These are phyloP conservation scores for Loriculus beryllinus DNA, from an alignment of 2,797 vertebrate genomes.

Conservation along the genomic window DNA sequence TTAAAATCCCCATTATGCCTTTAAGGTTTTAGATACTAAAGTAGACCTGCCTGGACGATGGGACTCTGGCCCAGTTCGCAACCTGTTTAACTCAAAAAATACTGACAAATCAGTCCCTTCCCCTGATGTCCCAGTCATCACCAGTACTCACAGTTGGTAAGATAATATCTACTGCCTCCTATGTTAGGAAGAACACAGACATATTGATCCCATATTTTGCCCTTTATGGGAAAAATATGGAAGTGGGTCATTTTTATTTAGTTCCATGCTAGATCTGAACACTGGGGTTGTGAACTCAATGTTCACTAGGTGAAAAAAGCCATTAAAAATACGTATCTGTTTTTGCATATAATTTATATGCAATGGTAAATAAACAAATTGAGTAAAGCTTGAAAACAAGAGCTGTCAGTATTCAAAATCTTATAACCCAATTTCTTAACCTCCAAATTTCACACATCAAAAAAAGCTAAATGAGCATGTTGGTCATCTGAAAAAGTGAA, in stretches of 20 bases:
- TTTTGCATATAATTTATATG: background rate
- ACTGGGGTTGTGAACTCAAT: background rate
- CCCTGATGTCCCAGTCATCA: background rate
- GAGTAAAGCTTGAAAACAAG: background rate
- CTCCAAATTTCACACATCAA: background rate
- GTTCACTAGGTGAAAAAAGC: background rate
- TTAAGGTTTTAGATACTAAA: background rate
- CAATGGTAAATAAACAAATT: background rate
- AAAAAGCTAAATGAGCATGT: background rate
- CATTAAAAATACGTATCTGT: background rate
- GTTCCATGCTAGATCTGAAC: background rate
- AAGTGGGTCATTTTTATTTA: background rate
- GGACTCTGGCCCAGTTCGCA: background rate
- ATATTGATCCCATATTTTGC: background rate
- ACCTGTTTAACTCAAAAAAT: slow-evolving; percentile 1
- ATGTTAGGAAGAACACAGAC: background rate
- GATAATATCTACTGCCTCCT: background rate
- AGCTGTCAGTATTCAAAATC: background rate
- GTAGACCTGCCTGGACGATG: background rate
- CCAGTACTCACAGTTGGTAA: background rate
- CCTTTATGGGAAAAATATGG: background rate
- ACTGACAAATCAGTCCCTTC: background rate
- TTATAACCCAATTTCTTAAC: background rate
- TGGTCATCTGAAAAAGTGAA: slow-evolving; percentile 24
- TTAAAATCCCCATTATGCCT: background rate